Percentiles rank a stretch among this genome's conserved stretches.
phyloP scores from a whole-genome alignment of 92 coral and sea anemone species.

The Zoanthus sansibaricus region DNA sequence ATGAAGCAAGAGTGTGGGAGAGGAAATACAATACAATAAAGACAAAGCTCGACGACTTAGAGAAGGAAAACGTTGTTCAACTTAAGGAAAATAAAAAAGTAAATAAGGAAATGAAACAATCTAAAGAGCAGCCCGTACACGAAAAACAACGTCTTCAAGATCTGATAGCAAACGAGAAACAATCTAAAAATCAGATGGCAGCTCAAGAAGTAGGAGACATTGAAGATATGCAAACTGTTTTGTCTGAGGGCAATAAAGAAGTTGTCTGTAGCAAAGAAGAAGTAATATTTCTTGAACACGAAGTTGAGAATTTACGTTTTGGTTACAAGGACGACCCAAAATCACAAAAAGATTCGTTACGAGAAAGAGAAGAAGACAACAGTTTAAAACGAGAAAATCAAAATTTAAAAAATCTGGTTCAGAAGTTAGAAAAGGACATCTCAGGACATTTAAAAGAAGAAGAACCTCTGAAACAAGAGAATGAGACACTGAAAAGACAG shows the following conservation, averaged over 20 bases:
- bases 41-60: constrained; percentile 4
- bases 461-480: constrained; percentile 52
- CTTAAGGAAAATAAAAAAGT: neutral
- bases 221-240: neutral
- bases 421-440: constrained; percentile 17
- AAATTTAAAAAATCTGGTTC: neutral
- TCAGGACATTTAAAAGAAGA: neutral
- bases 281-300: neutral
- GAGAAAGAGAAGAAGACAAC: constrained; percentile 10
- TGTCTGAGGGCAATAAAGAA: constrained; percentile 23
- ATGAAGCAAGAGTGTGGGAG: constrained; percentile 28
- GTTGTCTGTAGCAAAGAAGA: constrained; percentile 1
- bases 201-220: constrained; percentile 10
- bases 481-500: constrained; percentile 66
- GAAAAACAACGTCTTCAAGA: constrained; percentile 24
- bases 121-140: neutral
- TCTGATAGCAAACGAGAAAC: neutral
- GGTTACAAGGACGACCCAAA: constrained; percentile 1
- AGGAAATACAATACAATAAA: neutral
- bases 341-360: neutral
- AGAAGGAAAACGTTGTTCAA: neutral
- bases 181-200: constrained; percentile 11
- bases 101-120: constrained; percentile 1
- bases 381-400: constrained; percentile 13
- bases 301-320: constrained; percentile 9